Base-by-base conservation (phyloP, 2,113 vertebrate species). In the Paedocypris sp. region DNA sequence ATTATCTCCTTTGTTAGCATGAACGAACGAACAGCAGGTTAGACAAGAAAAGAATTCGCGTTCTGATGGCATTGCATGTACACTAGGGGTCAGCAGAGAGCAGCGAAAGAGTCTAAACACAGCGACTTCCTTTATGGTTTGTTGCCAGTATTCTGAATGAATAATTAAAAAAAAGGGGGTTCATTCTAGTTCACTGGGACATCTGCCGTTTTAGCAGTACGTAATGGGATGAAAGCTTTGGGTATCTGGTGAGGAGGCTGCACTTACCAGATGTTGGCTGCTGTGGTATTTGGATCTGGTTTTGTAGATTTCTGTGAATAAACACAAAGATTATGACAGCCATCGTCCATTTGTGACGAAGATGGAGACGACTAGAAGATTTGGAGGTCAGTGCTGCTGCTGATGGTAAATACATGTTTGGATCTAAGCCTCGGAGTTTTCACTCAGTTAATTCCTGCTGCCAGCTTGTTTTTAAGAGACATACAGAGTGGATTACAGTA, bases 1-100 rank as follows among this genome's bases (percentile, higher is more conserved):
- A 91, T 84, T 93, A 67, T 86, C 92, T 92, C 94, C 95, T 98
- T 89, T 87, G 91, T 88, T 88, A 93, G 94, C 93, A 89, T 84
- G 87, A 91, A 77, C 85, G 88, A 84, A 90, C 81, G 75, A 88
- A 83, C 54, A 83, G 62, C 80, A 71, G 48, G 66, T 72, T 69
- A 29, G 56, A 71, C 83, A 80, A 80, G 67, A 62, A 54, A 35
- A 66, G 39, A 51, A 25, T 32, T 12, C 20, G 9, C 36, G 42
- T 3, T 41, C 6, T 3, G 48, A 64, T 57, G 79, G 78, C 66
- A 78, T 62, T 36, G 68, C 10, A 59, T 26, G 57, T 42, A 69
- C 71, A 77, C 75, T 64, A 32, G 80, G 59, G 71, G 72, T 77
- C 36, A 65, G 46, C 69, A 57, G 60, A 46, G 28, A 16, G 46